phyloP scores from a whole-genome alignment of 2,888 invertebrate species.

The Plutella xylostella region DNA sequence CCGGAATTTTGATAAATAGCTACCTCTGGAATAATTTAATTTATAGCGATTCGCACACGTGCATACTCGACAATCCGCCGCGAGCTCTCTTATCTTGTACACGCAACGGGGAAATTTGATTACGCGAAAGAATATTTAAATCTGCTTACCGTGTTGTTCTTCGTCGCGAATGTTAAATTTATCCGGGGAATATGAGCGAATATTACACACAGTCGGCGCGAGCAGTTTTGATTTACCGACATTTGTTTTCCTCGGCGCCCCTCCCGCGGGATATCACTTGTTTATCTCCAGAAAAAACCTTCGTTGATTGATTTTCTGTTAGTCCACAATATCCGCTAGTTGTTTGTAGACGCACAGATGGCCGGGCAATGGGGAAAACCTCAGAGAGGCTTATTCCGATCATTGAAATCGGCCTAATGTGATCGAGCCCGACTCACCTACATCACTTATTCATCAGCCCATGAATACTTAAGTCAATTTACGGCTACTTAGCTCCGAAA shows the following conservation, averaged over 20 bases:
- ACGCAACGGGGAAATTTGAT: slow-evolving; percentile 58
- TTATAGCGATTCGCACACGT: slow-evolving; percentile 40
- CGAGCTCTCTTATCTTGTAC: slow-evolving; percentile 60
- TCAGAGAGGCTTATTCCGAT: slow-evolving; percentile 36
- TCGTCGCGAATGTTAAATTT: slow-evolving; percentile 35
- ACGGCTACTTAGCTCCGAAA: slow-evolving; percentile 36
- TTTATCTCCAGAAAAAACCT: slow-evolving; percentile 18
- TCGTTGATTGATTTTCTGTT: background rate
- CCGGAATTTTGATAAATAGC: slow-evolving; percentile 58
- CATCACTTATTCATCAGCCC: slow-evolving; percentile 55
- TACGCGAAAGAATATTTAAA: slow-evolving; percentile 61
- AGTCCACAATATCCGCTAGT: background rate
- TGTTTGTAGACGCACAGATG: background rate
- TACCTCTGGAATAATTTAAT: slow-evolving; percentile 47
- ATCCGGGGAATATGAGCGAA: slow-evolving; percentile 27
- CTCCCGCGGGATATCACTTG: slow-evolving; percentile 13
- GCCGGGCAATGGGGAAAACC: slow-evolving; percentile 21
- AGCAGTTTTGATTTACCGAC: slow-evolving; percentile 5
- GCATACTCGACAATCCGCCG: slow-evolving; percentile 20
- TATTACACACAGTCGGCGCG: slow-evolving; percentile 23
- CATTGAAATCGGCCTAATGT: slow-evolving; percentile 49
- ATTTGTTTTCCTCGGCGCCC: background rate
- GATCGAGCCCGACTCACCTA: slow-evolving; percentile 39
- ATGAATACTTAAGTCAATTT: slow-evolving; percentile 60
- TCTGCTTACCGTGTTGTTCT: slow-evolving; percentile 40